Evolutionary conservation across 2,797 vertebrate genomes (phyloP), one percentile per base, ranked within the genome.

Genomic region (Staurois parvus): DNA sequence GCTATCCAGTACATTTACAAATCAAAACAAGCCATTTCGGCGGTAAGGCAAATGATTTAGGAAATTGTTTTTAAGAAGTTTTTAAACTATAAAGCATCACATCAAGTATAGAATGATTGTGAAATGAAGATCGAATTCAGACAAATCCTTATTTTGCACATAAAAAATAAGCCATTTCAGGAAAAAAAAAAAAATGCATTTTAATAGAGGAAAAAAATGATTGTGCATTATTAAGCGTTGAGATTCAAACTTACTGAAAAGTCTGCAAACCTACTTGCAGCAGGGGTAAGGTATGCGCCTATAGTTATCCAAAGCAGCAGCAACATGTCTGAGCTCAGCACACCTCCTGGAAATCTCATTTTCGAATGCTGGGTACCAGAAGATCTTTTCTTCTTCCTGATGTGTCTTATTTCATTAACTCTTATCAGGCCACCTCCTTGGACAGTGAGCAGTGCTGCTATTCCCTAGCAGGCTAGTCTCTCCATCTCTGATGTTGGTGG

Each of bases 271-370:
- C 76, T 85, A 80, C 84, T 77, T 85, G 76, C 70, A 74, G 77
- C 69, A 77, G 67, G 69, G 15, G 74, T 67, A 17, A 76, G 45
- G 32, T 56, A 83, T 29, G 70, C 19, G 40, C 75, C 56, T 48
- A 83, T 3, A 76, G 79, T 83, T 52, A 83, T 76, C 85, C 85
- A 83, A 26, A 83, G 74, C 32, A 86, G 74, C 75, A 83, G 67
- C 75, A 77, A 2, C 80, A 83, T 82, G 79, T 76, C 28, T 72
- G 52, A 73, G 48, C 34, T 62, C 79, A 64, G 45, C 32, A 69
- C 11, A 40, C 52, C 56, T 42, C 78, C 66, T 76, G 45, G 72
- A 26, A 64, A 32, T 40, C 24, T 59, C 56, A 72, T 76, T 37
- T 48, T 77, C n/a, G 19, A 34, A 48, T 67, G 69, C 40, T 34